Percentiles rank a stretch among this genome's conserved stretches.
These are phyloP conservation scores for Metacarcinus magister DNA, from an alignment of 2,888 invertebrate genomes.

Conservation along the genomic window DNA sequence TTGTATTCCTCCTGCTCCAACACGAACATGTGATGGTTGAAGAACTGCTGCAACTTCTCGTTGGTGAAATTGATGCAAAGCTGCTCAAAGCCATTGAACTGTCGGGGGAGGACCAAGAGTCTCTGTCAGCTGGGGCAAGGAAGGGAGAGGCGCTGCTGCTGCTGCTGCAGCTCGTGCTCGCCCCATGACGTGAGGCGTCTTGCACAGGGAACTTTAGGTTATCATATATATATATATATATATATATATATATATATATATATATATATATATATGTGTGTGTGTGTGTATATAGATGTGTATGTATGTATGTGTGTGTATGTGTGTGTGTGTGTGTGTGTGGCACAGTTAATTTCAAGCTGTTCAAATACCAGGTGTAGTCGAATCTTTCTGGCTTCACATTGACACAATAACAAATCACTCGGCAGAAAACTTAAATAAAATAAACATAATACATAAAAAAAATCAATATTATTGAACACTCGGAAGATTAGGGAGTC, in stretches of 20 bases:
- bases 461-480: neutral
- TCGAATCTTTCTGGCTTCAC: neutral
- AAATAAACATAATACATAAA: neutral
- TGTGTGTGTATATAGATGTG: constrained; percentile 6
- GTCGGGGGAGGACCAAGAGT: constrained; percentile 83
- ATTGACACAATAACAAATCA: neutral
- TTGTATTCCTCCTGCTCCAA: constrained; percentile 98
- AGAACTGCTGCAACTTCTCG: constrained; percentile 98
- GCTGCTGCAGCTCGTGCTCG: neutral
- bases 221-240: constrained; percentile 51
- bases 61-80: constrained; percentile 99
- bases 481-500: neutral
- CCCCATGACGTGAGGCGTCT: neutral
- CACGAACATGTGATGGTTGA: constrained; percentile 99
- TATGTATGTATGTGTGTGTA: constrained; percentile 41
- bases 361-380: neutral
- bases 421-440: neutral
- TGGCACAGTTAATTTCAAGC: neutral
- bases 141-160: neutral
- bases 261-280: constrained; percentile 61
- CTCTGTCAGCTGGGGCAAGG: constrained; percentile 1
- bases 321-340: neutral
- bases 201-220: neutral
- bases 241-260: constrained; percentile 58
- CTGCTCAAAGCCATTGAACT: constrained; percentile 98